Conservation (phyloP, 2,888 invertebrate species). For the Stegophylla sp. region DNA sequence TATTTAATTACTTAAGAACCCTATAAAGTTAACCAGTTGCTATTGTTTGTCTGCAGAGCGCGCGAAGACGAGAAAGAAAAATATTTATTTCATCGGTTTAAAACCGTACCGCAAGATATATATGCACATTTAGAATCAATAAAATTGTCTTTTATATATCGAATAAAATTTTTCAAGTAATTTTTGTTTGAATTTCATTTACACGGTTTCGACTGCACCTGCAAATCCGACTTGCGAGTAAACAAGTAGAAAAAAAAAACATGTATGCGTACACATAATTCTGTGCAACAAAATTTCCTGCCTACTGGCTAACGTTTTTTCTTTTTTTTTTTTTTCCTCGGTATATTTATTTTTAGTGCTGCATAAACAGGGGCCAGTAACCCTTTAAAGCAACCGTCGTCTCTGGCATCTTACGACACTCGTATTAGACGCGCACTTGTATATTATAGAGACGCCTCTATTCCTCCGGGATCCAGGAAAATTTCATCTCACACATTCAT, state of each 20-base stretch:
- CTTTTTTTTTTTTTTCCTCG: constrained; percentile 2
- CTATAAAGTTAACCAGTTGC: constrained; percentile 38
- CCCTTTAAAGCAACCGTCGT: constrained; percentile 52
- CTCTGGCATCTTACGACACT: constrained; percentile 51
- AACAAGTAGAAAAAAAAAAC: background rate
- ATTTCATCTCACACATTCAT: constrained; percentile 53
- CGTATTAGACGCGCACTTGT: constrained; percentile 38
- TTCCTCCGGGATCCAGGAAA: constrained; percentile 51
- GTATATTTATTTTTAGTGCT: constrained; percentile 57
- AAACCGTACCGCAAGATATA: background rate
- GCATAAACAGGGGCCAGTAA: constrained; percentile 58
- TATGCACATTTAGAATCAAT: background rate
- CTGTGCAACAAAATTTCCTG: constrained; percentile 47
- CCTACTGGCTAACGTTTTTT: constrained; percentile 45
- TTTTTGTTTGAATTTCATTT: background rate
- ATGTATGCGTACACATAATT: constrained; percentile 19
- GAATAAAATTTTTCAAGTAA: background rate
- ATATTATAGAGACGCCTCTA: background rate
- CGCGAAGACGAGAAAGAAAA: no score
- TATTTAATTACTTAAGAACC: constrained; percentile 42
- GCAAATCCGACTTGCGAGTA: background rate
- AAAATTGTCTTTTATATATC: constrained; percentile 16
- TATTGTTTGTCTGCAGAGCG: constrained; percentile 28
- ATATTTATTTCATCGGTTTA: constrained; percentile 26
- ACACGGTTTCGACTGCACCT: constrained; percentile 22